Conservation (phyloP, 2,113 vertebrate species). For the Balaeniceps rex region DNA sequence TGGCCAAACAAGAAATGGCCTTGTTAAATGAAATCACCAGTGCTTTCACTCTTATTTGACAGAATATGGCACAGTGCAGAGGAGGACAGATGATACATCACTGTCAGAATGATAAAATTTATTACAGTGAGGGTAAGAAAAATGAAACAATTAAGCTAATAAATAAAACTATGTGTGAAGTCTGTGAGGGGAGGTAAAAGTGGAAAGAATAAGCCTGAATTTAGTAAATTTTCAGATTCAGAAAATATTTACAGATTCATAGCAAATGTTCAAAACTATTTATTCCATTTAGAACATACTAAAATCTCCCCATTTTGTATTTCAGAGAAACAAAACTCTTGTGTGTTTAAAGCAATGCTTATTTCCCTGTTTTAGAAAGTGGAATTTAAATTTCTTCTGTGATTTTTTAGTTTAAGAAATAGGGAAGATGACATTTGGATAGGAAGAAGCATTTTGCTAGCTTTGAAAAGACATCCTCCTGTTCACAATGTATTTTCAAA, state of each 20-base stretch:
- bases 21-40: not conserved
- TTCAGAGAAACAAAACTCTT: not conserved
- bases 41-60: not conserved
- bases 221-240: not conserved
- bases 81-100: not conserved
- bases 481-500: rapidly evolving
- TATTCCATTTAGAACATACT: not conserved
- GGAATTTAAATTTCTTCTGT: not conserved
- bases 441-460: not conserved
- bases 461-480: not conserved
- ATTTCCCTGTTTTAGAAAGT: not conserved
- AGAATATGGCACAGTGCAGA: not conserved
- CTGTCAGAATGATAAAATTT: not conserved
- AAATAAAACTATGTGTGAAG: not conserved
- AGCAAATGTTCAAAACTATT: not conserved
- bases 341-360: not conserved
- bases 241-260: not conserved
- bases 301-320: not conserved
- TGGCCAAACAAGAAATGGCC: not conserved
- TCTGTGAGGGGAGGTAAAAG: not conserved
- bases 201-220: not conserved
- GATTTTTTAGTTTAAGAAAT: not conserved
- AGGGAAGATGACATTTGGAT: not conserved
- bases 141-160: not conserved
- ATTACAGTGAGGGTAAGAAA: not conserved